phyloP scores from a whole-genome alignment of 2,888 invertebrate species.

The Amiota communis region DNA sequence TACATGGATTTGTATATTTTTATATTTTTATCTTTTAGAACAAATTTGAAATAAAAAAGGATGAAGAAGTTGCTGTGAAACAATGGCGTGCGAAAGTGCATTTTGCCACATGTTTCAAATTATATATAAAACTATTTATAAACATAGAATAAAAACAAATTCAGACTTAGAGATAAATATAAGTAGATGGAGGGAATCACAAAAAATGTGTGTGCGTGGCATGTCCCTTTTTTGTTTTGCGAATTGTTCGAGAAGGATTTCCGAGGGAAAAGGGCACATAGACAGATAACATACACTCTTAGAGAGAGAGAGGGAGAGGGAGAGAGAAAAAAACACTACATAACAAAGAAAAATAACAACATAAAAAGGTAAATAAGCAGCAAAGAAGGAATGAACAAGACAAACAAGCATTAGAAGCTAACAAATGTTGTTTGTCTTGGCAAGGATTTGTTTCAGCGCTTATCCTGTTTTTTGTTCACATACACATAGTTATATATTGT shows the following conservation, averaged over 20 bases:
- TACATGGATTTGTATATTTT: neutral
- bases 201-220: too few species aligned
- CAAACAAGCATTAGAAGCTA: slow-evolving; percentile 29
- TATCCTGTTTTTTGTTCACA: slow-evolving; percentile 12
- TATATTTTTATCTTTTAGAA: neutral
- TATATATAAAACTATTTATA: neutral
- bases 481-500: too few species aligned
- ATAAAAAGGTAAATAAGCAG: slow-evolving; percentile 13
- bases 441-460: slow-evolving; percentile 24
- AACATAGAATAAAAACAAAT: too few species aligned
- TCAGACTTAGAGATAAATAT: too few species aligned
- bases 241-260: too few species aligned
- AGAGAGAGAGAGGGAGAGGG: neutral
- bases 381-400: slow-evolving; percentile 18
- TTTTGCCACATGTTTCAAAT: slow-evolving; percentile 10
- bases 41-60: too few species aligned
- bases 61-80: too few species aligned
- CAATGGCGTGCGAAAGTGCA: neutral
- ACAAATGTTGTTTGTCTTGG: slow-evolving; percentile 33
- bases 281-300: neutral
- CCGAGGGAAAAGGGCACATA: neutral
- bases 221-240: too few species aligned
- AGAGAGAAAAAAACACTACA: neutral
- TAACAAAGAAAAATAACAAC: neutral
- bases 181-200: too few species aligned